Evolutionary conservation across 2,113 vertebrate genomes (phyloP).

Genomic region (Colistium nudipinnis): DNA sequence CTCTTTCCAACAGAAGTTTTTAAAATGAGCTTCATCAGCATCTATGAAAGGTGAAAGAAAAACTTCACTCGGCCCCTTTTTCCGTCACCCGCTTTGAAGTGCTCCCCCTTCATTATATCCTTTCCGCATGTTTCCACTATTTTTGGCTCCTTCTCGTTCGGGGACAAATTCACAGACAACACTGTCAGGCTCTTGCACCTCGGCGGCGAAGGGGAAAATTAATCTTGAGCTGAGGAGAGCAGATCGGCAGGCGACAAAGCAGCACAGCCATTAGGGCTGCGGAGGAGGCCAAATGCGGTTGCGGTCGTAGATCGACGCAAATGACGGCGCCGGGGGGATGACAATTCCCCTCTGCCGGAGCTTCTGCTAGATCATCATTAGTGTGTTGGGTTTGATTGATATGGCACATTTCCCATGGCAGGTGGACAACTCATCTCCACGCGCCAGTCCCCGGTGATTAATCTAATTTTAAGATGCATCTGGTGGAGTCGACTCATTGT

Average conservation of each 20-base stretch:
- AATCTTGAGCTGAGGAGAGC: slow-evolving; percentile 62
- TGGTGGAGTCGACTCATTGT: slow-evolving; percentile 50
- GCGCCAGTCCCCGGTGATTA: slow-evolving; percentile 66
- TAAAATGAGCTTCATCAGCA: too few relatives aligned
- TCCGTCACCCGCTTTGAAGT: slow-evolving; percentile 26
- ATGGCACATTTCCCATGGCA: slow-evolving; percentile 72
- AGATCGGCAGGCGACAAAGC: slow-evolving; percentile 67
- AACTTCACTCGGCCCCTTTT: slow-evolving; percentile 15
- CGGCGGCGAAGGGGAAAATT: slow-evolving; percentile 46
- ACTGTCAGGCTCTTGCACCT: slow-evolving; percentile 48
- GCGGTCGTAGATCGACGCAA: slow-evolving; percentile 67
- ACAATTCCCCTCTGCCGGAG: slow-evolving; percentile 59
- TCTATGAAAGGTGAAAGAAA: slow-evolving; percentile 2
- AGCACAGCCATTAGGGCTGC: slow-evolving; percentile 68
- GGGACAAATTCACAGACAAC: slow-evolving; percentile 35
- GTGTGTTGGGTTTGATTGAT: slow-evolving; percentile 72
- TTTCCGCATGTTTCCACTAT: slow-evolving; percentile 30
- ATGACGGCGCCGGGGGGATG: slow-evolving; percentile 63
- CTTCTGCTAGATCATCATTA: slow-evolving; percentile 73
- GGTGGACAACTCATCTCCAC: slow-evolving; percentile 69
- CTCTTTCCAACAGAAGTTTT: background rate
- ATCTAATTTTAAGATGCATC: slow-evolving; percentile 73
- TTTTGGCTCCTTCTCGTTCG: slow-evolving; percentile 46
- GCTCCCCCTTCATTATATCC: slow-evolving; percentile 25
- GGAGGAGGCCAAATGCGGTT: slow-evolving; percentile 64